phyloP scores from a whole-genome alignment of 2,113 vertebrate species.

The Xyrauchen texanus region DNA sequence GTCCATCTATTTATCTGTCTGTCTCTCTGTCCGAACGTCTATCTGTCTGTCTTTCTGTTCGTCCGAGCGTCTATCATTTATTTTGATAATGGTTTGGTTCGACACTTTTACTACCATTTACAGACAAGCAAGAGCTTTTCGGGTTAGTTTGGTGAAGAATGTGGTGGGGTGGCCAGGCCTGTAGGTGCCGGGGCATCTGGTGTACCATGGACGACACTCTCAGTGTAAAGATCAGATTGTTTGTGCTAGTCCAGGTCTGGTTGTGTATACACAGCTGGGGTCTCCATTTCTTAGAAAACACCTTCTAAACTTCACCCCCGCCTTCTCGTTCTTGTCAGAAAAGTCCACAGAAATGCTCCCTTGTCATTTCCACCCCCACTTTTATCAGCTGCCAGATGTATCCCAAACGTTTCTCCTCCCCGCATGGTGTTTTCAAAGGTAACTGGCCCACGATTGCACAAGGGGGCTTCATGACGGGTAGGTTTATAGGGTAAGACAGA shows the following conservation, averaged over 20 bases:
- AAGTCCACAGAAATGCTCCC: constrained; percentile 73
- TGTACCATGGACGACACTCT: constrained; percentile 41
- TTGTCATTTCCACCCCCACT: constrained; percentile 62
- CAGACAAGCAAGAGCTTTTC: constrained; percentile 26
- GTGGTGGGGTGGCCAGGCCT: constrained; percentile 17
- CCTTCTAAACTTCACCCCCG: constrained; percentile 2
- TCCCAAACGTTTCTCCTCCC: constrained; percentile 47
- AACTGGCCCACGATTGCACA: constrained; percentile 55
- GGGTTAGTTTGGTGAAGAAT: not conserved
- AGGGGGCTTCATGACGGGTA: constrained; percentile 5
- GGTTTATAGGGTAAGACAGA: constrained; percentile 1
- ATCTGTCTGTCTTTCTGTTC: too few relatives aligned
- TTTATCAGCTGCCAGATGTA: constrained; percentile 72
- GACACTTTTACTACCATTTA: constrained; percentile 14
- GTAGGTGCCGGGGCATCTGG: constrained; percentile 44
- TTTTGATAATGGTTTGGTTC: not conserved
- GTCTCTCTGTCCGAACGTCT: too few relatives aligned
- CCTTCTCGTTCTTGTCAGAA: constrained; percentile 60
- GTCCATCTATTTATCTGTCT: too few relatives aligned
- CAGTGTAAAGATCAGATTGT: constrained; percentile 57
- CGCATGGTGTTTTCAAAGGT: constrained; percentile 62
- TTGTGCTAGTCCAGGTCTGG: constrained; percentile 63
- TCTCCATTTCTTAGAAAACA: constrained; percentile 63
- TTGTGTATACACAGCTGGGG: constrained; percentile 77
- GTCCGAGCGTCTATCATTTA: too few relatives aligned